phyloP scores from a whole-genome alignment of 53 echinoderm and acorn worm species.

The Astropecten irregularis region DNA sequence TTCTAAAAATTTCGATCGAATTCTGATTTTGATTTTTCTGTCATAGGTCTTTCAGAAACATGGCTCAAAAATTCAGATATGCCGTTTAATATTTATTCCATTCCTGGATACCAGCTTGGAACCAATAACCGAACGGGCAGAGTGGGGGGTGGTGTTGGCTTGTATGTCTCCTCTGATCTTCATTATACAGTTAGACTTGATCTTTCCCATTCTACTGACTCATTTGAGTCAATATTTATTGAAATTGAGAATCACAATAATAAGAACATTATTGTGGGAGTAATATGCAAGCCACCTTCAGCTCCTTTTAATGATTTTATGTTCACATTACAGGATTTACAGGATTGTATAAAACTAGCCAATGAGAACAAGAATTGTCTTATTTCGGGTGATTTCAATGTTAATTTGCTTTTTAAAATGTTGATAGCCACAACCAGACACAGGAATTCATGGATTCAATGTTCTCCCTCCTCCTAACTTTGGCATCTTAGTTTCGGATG shows the following conservation, averaged over 20 bases:
- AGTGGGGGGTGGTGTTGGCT: not conserved
- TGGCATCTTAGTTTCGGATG: not conserved
- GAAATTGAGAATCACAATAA: not conserved
- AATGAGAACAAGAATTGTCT: not conserved
- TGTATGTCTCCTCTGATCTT: not conserved
- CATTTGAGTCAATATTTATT: not conserved
- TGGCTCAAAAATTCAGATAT: not conserved
- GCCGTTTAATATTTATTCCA: conserved; percentile 8
- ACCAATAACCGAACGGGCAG: not conserved
- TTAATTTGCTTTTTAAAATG: too few species aligned
- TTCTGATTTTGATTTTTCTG: not conserved
- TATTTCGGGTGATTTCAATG: not conserved
- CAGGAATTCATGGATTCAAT: not conserved
- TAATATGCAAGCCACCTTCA: not conserved
- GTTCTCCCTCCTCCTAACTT: not conserved
- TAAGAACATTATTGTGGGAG: not conserved
- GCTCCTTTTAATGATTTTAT: not conserved
- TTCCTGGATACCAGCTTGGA: not conserved
- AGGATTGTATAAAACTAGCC: not conserved
- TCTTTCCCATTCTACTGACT: not conserved
- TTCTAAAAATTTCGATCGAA: not conserved
- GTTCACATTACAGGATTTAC: not conserved
- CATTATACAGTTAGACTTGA: not conserved
- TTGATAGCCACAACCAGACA: not conserved
- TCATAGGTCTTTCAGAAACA: conserved; percentile 10